Evolutionary conservation across 2,888 invertebrate genomes (phyloP).

Genomic region (Patella caerulea): DNA sequence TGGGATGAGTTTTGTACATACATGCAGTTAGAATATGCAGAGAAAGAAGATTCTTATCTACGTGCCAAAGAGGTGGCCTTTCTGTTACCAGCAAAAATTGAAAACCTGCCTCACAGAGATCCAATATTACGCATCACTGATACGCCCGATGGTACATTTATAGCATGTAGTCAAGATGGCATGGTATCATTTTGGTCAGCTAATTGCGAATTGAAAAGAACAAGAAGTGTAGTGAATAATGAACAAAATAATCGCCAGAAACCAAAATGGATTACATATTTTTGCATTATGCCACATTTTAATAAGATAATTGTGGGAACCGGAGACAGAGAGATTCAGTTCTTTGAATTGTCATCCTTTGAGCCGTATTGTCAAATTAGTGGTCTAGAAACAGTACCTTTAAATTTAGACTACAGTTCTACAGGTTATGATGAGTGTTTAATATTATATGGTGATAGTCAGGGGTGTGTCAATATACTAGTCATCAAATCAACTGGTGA

Average conservation of each 20-base stretch:
- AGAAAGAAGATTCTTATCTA: conserved; percentile 70
- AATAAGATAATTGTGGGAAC: conserved; percentile 70
- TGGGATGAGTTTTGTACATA: conserved; percentile 73
- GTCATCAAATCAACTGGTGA: conserved; percentile 69
- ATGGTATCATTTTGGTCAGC: conserved; percentile 70
- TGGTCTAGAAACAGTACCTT: conserved; percentile 70
- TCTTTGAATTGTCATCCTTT: conserved; percentile 71
- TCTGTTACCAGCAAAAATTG: conserved; percentile 68
- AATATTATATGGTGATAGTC: conserved; percentile 70
- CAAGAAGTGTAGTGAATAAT: conserved; percentile 61
- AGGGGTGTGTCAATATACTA: conserved; percentile 71
- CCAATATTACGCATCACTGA: conserved; percentile 67
- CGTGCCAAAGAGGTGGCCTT: conserved; percentile 68
- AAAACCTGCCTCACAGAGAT: conserved; percentile 68
- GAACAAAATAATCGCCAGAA: conserved; percentile 60
- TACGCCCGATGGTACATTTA: conserved; percentile 68
- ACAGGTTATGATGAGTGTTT: conserved; percentile 69
- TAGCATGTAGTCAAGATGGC: conserved; percentile 71
- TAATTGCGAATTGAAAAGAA: conserved; percentile 63
- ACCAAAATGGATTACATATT: conserved; percentile 72
- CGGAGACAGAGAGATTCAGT: conserved; percentile 71
- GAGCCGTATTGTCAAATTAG: conserved; percentile 72
- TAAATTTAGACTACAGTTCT: conserved; percentile 70
- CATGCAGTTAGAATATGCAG: conserved; percentile 72
- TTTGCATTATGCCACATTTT: conserved; percentile 69